Percentiles rank a stretch among this genome's conserved stretches.
phyloP scores from a whole-genome alignment of 2,113 vertebrate species.

The Columbina picui region DNA sequence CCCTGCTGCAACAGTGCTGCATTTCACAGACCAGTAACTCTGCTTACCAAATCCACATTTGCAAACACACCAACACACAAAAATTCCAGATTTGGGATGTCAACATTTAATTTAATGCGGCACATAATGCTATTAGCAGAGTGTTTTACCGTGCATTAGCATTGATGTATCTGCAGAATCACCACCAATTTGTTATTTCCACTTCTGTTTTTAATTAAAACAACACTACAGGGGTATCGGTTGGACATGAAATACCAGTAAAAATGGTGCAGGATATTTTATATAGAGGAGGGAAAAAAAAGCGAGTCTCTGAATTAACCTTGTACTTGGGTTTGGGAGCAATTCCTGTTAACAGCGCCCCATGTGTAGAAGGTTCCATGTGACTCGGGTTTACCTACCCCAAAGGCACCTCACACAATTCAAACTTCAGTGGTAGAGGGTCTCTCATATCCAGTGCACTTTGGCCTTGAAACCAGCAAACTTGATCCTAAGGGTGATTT shows the following conservation, averaged over 20 bases:
- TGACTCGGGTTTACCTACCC: neutral
- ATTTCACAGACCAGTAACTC: conserved; percentile 6
- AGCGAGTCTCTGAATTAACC: conserved; percentile 9
- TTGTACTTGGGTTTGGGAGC: neutral
- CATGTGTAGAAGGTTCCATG: neutral
- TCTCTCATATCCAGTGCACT: neutral
- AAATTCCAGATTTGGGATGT: neutral
- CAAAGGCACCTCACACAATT: neutral
- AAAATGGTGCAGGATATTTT: conserved; percentile 10
- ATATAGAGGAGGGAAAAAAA: neutral
- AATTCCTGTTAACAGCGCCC: neutral
- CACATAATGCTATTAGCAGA: conserved; percentile 7
- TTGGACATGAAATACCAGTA: neutral
- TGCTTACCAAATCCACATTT: neutral
- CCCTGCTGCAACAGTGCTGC: neutral
- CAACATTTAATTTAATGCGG: neutral
- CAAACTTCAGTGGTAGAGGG: neutral
- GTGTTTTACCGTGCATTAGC: neutral
- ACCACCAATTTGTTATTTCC: conserved; percentile 16
- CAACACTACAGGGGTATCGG: neutral
- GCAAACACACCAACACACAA: neutral
- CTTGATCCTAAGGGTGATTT: neutral
- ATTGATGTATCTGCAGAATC: neutral
- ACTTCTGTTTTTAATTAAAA: conserved; percentile 54
- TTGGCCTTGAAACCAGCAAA: conserved; percentile 51